Conservation (phyloP, 2,113 vertebrate species). For the Fulica atra region DNA sequence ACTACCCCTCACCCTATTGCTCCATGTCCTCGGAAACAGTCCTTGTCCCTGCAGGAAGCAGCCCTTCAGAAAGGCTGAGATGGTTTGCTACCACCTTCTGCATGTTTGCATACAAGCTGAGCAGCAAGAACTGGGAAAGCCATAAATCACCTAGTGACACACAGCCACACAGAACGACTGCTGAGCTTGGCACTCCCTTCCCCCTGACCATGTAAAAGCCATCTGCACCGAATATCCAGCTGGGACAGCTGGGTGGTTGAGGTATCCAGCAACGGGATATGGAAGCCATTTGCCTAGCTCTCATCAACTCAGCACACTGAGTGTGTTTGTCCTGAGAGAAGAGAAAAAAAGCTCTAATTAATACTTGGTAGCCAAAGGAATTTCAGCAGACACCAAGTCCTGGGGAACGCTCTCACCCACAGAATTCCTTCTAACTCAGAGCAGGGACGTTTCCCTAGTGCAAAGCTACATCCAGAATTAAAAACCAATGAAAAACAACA, state of each 20-base stretch:
- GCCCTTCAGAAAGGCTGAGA: neutral
- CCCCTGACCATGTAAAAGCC: neutral
- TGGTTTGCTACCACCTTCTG: neutral
- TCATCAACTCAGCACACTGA: neutral
- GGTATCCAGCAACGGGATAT: neutral
- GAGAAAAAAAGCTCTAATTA: neutral
- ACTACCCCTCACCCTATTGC: too few species aligned
- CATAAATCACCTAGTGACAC: neutral
- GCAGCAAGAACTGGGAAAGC: neutral
- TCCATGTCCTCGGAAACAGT: too few species aligned
- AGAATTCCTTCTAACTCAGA: neutral
- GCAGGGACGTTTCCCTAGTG: neutral
- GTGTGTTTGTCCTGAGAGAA: neutral
- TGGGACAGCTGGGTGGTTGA: neutral
- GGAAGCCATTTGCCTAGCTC: neutral
- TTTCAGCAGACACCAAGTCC: neutral
- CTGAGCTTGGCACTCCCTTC: neutral
- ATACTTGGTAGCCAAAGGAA: neutral
- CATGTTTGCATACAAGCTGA: neutral
- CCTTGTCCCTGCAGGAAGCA: too few species aligned
- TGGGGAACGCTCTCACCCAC: neutral
- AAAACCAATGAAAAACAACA: neutral
- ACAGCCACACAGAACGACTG: neutral
- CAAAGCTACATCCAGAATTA: neutral
- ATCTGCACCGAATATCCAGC: neutral